Base-by-base conservation (phyloP, 2,113 vertebrate genomes). In the Cyanoderma ruficeps region DNA sequence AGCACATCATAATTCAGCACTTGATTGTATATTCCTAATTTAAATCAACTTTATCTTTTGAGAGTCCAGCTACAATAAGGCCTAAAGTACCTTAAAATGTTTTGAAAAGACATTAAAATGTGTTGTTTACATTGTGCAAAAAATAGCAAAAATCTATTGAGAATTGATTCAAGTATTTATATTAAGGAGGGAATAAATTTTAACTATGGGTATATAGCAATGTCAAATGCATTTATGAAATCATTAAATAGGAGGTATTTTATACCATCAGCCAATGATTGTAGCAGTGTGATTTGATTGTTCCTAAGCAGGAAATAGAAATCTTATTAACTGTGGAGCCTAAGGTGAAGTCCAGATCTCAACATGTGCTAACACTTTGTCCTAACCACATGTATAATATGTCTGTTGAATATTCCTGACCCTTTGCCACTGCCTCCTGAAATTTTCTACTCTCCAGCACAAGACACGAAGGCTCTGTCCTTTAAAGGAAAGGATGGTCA, bases 221-320 rank as follows among this genome's bases (percentile, higher is more conserved):
- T 83, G 50, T 64, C 65, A 71, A 55, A 56, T 69, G 56, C 56
- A 22, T 76, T 83, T 95, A 57, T 81, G 60, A 84, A 88, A 81
- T 81, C 60, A 71, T 87, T 84, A 78, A 72, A 52, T 61, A 82
- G 57, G 22, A 79, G 49, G 7, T 13, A 21, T 89, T 94, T 95
- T 81, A 37, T 68, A 56, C 49, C 19, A 41, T 78, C 60, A 63
- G 35, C 33, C 19, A 47, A 47, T 63, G 59, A 63, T 74, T 59
- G 44, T 19, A 71, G 35, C 56, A 49, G 28, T 85, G 67, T 46
- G 28, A 33, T 79, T 86, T 60, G 37, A 47, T 79, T 75, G 37
- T 84, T 96, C 84, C 90, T 82, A 70, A 68, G 52, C 37, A 64
- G 72, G 67, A 95, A 96, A 80, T 42, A 86, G 42, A 81, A 81